phyloP scores from a whole-genome alignment of 2,797 vertebrate genomes.

The Sphenodon punctatus region DNA sequence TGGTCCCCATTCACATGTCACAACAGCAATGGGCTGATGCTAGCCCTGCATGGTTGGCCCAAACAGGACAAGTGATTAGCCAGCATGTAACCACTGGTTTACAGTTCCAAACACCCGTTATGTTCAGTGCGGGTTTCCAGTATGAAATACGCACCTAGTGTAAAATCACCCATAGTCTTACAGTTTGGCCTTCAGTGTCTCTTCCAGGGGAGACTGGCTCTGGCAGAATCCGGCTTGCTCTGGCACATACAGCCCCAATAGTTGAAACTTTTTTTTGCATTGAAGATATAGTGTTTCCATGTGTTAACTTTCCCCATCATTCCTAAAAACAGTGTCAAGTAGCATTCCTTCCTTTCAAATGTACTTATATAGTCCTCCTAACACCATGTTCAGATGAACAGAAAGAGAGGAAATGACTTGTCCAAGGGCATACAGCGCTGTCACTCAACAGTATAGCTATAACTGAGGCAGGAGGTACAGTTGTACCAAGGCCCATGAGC shows the following conservation, averaged over 20 bases:
- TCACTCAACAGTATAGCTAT: no score
- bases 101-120: no score
- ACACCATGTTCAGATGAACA: conserved; percentile 4
- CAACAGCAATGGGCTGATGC: no score
- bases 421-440: not conserved
- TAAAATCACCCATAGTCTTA: not conserved
- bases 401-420: conserved; percentile 6
- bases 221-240: not conserved
- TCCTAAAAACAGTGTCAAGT: conserved; percentile 19
- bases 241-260: not conserved
- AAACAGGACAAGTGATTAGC: no score
- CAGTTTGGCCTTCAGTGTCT: not conserved
- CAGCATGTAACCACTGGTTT: no score
- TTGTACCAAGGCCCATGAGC: no score
- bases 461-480: no score
- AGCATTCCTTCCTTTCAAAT: conserved; percentile 44
- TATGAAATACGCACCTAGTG: no score
- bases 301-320: conserved; percentile 27
- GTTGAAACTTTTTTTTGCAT: not conserved
- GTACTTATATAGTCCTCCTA: conserved; percentile 36
- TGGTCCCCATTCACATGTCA: no score
- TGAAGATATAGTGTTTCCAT: not conserved
- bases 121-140: no score
- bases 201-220: not conserved
- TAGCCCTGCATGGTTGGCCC: no score